These are phyloP conservation scores for Spodoptera picta DNA, from an alignment of 2,888 invertebrate species.

Conservation along the genomic window DNA sequence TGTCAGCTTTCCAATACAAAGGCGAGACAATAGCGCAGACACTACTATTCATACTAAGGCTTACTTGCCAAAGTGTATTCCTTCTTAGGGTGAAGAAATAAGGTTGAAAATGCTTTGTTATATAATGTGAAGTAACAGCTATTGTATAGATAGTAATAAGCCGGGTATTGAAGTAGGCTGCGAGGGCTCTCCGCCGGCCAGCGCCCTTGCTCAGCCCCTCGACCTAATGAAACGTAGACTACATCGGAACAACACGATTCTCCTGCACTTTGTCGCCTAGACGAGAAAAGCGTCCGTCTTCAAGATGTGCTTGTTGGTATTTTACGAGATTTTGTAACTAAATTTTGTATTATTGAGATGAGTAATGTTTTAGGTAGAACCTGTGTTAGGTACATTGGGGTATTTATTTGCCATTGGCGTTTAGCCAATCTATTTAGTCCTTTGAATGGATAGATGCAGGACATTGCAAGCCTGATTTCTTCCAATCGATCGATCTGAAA, in stretches of 20 bases:
- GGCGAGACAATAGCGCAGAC: conserved; percentile 72
- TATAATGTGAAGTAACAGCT: conserved; percentile 36
- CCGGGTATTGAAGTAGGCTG: conserved; percentile 70
- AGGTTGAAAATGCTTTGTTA: conserved; percentile 58
- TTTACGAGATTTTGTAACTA: background rate
- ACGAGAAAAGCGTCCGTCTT: conserved; percentile 47
- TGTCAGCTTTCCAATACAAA: conserved; percentile 70
- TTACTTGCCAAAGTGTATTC: conserved; percentile 27
- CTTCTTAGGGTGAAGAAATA: conserved; percentile 40
- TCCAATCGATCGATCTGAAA: too few species aligned
- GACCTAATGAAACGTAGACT: conserved; percentile 78
- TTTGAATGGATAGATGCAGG: too few species aligned
- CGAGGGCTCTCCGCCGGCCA: conserved; percentile 75
- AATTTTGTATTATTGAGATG: too few species aligned
- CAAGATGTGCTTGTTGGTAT: conserved; percentile 7
- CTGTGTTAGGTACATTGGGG: too few species aligned
- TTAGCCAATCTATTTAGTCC: too few species aligned
- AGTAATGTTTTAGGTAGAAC: too few species aligned
- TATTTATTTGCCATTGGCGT: too few species aligned
- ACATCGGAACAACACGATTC: conserved; percentile 56
- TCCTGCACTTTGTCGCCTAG: conserved; percentile 45
- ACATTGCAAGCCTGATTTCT: too few species aligned
- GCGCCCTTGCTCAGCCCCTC: conserved; percentile 72
- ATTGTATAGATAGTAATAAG: conserved; percentile 68
- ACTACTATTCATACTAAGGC: conserved; percentile 60